Base-by-base conservation (phyloP, 2,888 invertebrate species). In the Drosophila heteroneura region DNA sequence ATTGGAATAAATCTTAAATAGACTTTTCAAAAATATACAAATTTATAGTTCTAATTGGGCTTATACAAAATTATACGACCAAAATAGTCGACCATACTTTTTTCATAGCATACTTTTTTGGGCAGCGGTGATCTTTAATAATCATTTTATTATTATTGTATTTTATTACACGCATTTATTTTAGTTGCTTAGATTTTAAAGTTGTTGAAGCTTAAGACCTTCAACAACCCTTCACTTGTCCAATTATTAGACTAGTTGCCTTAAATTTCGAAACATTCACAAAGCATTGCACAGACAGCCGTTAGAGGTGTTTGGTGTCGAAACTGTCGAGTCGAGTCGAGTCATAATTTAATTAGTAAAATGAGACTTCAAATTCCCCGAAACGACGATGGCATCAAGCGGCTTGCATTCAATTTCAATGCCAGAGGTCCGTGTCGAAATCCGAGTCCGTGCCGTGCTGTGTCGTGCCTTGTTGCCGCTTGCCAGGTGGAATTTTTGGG, bases 281-380 rank as follows among this genome's bases (percentile, higher is more conserved):
- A 72, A 75, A 72, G 59, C 61, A 59, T 53, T 60, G 39, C 60
- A 54, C 12, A 28, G 19, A 28, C 5, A 57, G 60, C 62, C 57
- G 65, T 64, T 41, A 26, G 61, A 62, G 73, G 82, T 78, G 68
- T 69, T 68, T 49, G 76, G 76, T 79, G 85, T 79, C 86, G 79
- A 69, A 72, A 60, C 84, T 86, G 83, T 77, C 70, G 76, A 76
- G 73, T 73, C 75, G 66, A 72, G 68, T 47, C 62, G 69, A 58
- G 59, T 64, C 85, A 91, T 87, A 91, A 87, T 91, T 91, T 87
- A 87, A 87, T 87, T 87, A 87, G 82, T 89, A 87, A 87, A 87
- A 91, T 87, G 87, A 87, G 87, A 89, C 87, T 91, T 87, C 87
- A 89, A 87, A 87, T 78, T 79, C 79, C 53, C 71, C 67, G 81